These are phyloP conservation scores for roundworm (Caenorhabditis elegans) DNA, from an alignment of 1,140 invertebrate genomes.

Conservation along the genomic window WBcel235 BX284606.5:11099501-11100000, in stretches of 20 bases:
- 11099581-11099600: not conserved
- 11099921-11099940: not conserved
- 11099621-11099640: not conserved
- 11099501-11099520: not conserved
- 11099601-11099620: no score
- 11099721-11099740: not conserved
- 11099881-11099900: not conserved
- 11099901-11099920: constrained; percentile 5
- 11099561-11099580: not conserved
- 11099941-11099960: constrained; percentile 4
- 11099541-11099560: not conserved
- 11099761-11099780: not conserved
- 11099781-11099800: not conserved
- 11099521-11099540: not conserved
- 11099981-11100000: not conserved
- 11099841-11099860: not conserved
- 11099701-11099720: not conserved
- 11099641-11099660: not conserved
- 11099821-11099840: no score
- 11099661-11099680: not conserved
- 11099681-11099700: not conserved
- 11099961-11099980: not conserved
- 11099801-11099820: not conserved
- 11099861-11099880: not conserved
- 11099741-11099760: not conserved